Evolutionary conservation across 2,113 vertebrate genomes (phyloP).

Genomic region (Thinocorus orbignyianus): DNA sequence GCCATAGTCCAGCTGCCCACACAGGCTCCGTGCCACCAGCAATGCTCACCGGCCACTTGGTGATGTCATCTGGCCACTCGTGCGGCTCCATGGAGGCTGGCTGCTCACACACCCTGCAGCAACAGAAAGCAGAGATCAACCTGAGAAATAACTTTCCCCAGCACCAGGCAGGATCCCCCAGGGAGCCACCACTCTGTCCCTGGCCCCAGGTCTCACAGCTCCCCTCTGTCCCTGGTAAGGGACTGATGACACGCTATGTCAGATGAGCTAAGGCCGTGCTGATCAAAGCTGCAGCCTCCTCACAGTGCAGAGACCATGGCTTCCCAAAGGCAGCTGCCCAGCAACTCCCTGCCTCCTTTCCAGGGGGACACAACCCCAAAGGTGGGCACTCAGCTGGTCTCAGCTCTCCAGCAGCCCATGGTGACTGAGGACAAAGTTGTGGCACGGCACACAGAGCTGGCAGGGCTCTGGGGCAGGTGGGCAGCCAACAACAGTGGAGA

Average conservation of each 20-base stretch:
- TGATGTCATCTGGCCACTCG: conserved; percentile 98
- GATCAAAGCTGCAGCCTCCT: not conserved
- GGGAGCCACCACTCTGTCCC: not conserved
- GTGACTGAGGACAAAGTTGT: not conserved
- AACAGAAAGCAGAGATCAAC: not conserved
- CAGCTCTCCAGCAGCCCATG: not conserved
- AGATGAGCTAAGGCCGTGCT: not conserved
- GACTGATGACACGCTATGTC: not conserved
- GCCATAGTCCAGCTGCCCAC: not conserved
- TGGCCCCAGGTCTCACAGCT: not conserved
- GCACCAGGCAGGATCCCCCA: not conserved
- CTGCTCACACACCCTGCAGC: conserved; percentile 90
- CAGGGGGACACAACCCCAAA: not conserved
- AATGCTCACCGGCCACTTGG: conserved; percentile 93
- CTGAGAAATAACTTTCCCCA: not conserved
- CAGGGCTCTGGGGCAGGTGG: not conserved
- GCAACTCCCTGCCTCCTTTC: not conserved
- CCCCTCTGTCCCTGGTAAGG: not conserved
- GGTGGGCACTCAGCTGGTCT: not conserved
- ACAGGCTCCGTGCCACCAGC: not conserved
- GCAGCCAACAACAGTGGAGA: too few relatives aligned
- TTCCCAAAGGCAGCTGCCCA: not conserved
- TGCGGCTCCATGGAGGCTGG: conserved; percentile 92
- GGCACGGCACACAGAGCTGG: not conserved
- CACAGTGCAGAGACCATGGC: not conserved